Base-by-base conservation (phyloP, 2,113 vertebrate genomes). In the Colinus virginianus region DNA sequence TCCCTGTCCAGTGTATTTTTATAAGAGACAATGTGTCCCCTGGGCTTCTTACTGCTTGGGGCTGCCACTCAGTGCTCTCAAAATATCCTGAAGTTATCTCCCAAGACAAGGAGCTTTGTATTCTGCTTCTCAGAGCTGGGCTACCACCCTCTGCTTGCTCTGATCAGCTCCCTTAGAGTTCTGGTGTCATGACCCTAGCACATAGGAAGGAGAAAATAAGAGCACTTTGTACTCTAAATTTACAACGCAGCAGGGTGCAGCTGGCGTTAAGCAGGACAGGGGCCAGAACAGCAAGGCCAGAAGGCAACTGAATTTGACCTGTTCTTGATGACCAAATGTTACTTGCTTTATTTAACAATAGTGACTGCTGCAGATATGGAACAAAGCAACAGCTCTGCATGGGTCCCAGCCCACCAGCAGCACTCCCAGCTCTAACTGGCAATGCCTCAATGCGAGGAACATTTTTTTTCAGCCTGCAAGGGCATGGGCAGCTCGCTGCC, bases 121-220 rank as follows among this genome's bases (percentile, higher is more conserved):
- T 43, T n/a, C 36, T 42, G 34, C 38, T 53, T 25, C 1, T 5
- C n/a, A 25, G 32, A 63, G 16, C 21, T 0, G 2, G 18, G 19
- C 38, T 55, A 3, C 56, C 0, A 1, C 58, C n/a, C 13, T 40
- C 58, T 45, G n/a, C 59, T 71, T 48, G 9, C 36, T 8, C 30
- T 5, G 26, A 23, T 11, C 45, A 11, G 2, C 26, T 48, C 62
- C 40, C 32, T 4, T 25, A 48, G 79, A 13, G 26, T 40, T 66
- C 64, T 1, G 4, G 49, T 55, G 74, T 38, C 28, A 1, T 7
- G 46, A 76, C 70, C 34, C 40, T 59, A 14, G 48, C 28, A 5
- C 32, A 16, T 9, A 11, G 0, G 0, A 32, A 32, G 38, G 61
- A 36, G 26, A 53, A 42, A 59, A 30, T 12, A 26, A 58, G 34